These are phyloP conservation scores for Taenaris catops DNA, from an alignment of 2,888 invertebrate genomes.

Conservation along the genomic window DNA sequence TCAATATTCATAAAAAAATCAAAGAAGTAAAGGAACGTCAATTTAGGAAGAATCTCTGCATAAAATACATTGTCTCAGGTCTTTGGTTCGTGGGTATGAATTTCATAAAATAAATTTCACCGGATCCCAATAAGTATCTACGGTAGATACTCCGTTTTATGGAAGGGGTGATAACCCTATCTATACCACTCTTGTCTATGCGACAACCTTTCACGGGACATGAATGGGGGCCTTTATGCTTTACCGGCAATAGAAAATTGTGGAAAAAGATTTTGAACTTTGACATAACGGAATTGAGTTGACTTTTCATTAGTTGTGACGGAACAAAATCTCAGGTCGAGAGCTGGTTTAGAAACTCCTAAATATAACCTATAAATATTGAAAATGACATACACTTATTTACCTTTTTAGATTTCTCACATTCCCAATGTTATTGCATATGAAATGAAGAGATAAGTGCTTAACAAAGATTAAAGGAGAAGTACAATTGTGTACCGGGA, in stretches of 20 bases:
- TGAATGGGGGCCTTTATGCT: conserved; percentile 65
- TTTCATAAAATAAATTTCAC: too few species aligned
- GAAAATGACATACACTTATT: conserved; percentile 42
- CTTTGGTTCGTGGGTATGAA: too few species aligned
- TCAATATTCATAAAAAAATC: too few species aligned
- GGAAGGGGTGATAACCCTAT: conserved; percentile 15
- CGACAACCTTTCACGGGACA: conserved; percentile 61
- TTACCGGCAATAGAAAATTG: conserved; percentile 42
- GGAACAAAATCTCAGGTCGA: conserved; percentile 28
- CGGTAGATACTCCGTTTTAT: conserved; percentile 8
- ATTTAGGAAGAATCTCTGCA: too few species aligned
- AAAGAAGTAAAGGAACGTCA: too few species aligned
- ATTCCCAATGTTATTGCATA: too few species aligned
- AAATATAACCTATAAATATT: conserved; percentile 65
- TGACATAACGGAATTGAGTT: conserved; percentile 24
- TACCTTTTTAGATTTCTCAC: conserved; percentile 31
- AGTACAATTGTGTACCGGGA: too few species aligned
- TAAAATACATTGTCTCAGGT: too few species aligned
- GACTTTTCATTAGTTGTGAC: conserved; percentile 25
- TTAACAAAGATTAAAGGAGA: too few species aligned
- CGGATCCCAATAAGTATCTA: too few species aligned
- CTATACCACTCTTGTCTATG: conserved; percentile 53
- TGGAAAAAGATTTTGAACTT: conserved; percentile 17
- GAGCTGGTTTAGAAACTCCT: conserved; percentile 51
- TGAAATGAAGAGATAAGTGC: too few species aligned